Conservation (phyloP, 2,797 vertebrate genomes). For the Coendou prehensilis region DNA sequence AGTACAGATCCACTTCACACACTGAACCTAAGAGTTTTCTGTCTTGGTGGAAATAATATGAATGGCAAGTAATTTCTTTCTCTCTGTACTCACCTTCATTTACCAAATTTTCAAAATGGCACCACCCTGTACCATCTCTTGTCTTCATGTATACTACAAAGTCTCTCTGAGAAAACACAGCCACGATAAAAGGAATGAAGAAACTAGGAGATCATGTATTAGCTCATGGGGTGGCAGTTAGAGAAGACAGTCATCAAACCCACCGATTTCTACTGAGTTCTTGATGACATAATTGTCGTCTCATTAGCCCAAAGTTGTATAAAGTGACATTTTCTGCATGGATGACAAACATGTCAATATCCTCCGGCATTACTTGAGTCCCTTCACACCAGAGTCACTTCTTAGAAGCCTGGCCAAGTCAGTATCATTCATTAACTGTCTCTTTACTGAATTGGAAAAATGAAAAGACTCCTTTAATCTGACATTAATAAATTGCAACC, state of each 20-base stretch:
- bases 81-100: background rate
- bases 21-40: background rate
- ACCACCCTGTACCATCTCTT: background rate
- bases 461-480: slow-evolving; percentile 88
- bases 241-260: slow-evolving; percentile 71
- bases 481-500: slow-evolving; percentile 90
- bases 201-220: background rate
- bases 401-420: slow-evolving; percentile 86
- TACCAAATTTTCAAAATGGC: background rate
- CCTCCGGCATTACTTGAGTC: slow-evolving; percentile 78
- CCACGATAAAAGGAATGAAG: background rate
- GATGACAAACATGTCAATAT: slow-evolving; percentile 79
- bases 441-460: slow-evolving; percentile 87
- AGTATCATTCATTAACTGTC: slow-evolving; percentile 87
- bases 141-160: background rate
- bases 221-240: slow-evolving; percentile 36
- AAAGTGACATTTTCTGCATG: slow-evolving; percentile 82
- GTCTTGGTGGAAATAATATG: no score
- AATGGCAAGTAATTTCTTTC: background rate
- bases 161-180: background rate
- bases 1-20: background rate
- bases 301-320: slow-evolving; percentile 84
- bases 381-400: slow-evolving; percentile 80
- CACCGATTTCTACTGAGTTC: slow-evolving; percentile 72
- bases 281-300: slow-evolving; percentile 84